Evolutionary conservation across 2,888 invertebrate genomes (phyloP), one percentile per base, ranked within the genome.

Genomic region (Cremastinae sp.): DNA sequence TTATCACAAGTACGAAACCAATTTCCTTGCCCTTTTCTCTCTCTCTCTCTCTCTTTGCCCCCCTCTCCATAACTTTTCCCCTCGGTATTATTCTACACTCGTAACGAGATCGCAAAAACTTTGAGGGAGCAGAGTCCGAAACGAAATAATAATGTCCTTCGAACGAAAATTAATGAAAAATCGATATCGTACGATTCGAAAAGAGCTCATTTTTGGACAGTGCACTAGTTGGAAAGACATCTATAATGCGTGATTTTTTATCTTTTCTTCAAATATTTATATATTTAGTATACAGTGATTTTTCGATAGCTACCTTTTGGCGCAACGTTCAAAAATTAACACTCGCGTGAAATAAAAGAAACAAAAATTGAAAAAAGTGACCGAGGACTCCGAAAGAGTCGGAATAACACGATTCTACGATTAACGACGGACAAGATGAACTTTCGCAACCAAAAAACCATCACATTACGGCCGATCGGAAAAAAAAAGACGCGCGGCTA

Each of bases 1-100:
- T 75, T 68, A 75, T 71, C 71, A 75, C 71, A 62, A 66, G 69
- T 74, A 28, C 51, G 22, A 64, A 41, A 69, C 43, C 56, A 54
- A 54, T 59, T 53, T 16, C 5, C 10, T 22, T 65, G 22, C 18
- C 8, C 12, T 43, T 58, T 58, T 22, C 36, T 41, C 47, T 34
- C 14, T 51, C 12, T 20, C 38, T 38, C 34, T 47, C 65, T 53
- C 53, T 18, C 66, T 71, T 75, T 65, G 28, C 41, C 65, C 14
- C 20, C 43, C 45, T 45, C 43, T 43, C 54, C 38, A 28, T 3
- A 28, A 28, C 5, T 28, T 28, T 28, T n/a, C n/a, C n/a, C n/a
- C n/a, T n/a, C n/a, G n/a, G n/a, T n/a, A n/a, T n/a, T n/a, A n/a
- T n/a, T n/a, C n/a, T 5, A 28, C 2, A 28, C 5, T 28, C 28